Evolutionary conservation across 2,797 vertebrate genomes (phyloP).

Genomic region (Bradypodion pumilum): DNA sequence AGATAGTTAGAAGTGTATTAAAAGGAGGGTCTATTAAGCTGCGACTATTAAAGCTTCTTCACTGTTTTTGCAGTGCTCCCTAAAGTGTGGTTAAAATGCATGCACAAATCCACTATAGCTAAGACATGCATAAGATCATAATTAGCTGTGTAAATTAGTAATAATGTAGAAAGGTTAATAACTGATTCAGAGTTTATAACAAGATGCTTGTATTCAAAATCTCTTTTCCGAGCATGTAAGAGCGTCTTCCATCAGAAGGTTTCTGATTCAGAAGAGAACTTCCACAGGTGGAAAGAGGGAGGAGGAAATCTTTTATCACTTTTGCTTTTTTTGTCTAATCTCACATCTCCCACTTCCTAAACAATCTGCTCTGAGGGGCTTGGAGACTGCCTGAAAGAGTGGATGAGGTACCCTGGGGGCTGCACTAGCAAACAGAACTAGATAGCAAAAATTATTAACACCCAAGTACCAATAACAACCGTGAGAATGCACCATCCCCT

Average conservation of each 20-base stretch:
- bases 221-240: not conserved
- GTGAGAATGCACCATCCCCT: not conserved
- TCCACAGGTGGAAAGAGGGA: not conserved
- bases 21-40: constrained; percentile 58
- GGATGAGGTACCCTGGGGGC: not conserved
- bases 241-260: not conserved
- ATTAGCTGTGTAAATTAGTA: not conserved
- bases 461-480: too few relatives aligned
- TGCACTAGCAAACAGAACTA: not conserved
- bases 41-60: constrained; percentile 55
- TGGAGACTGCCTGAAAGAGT: not conserved
- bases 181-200: not conserved
- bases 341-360: not conserved
- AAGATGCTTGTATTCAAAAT: not conserved
- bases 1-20: constrained; percentile 71
- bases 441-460: too few relatives aligned
- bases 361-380: not conserved
- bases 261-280: not conserved
- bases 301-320: not conserved
- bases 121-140: not conserved
- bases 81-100: constrained; percentile 36
- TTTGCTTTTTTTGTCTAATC: too few relatives aligned
- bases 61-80: not conserved
- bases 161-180: not conserved
- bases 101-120: not conserved